Evolutionary conservation across 2,888 invertebrate genomes (phyloP), one percentile per base, ranked within the genome.

Genomic region (Elysia crispata): DNA sequence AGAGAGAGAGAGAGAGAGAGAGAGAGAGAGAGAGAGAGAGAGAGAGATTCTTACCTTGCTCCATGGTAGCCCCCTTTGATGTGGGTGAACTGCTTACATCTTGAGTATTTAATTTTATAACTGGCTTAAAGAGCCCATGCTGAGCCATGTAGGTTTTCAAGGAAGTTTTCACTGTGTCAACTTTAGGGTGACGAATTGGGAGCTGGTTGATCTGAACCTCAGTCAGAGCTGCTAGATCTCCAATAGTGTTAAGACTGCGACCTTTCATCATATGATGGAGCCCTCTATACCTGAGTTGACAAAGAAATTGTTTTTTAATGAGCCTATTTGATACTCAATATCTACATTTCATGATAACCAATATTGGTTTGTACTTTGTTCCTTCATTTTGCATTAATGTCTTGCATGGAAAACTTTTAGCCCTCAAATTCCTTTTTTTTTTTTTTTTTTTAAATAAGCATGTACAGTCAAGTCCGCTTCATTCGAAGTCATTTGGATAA

Each of bases 121-220:
- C 6, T 67, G 66, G 28, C 77, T 83, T 82, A 41, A 31, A 54
- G 60, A 67, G n/a, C 11, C 62, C 79, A 57, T 77, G 69, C 64
- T 81, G 75, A 50, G 33, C 18, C 77, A 72, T 74, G 62, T 64
- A 88, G 30, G 82, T 83, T 25, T 74, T 78, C 41, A 91, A 85
- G 3, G 86, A 89, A 74, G 84, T 84, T 18, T 85, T 78, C 49
- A 91, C 86, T 5, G 86, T 89, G 15, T 83, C 79, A 3, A 90
- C 88, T 74, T 91, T 91, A 0, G 91, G 91, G 13, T 88, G 84
- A 6, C 86, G 84, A 64, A 91, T 87, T 0, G 91, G 91, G 62
- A 91, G 83, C 64, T 87, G 86, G 76, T 91, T 86, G 33, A 91
- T 86, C 28, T 91, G 89, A 1, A 83, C 81, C 79, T 91, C 91